Conservation (phyloP, 2,888 invertebrate genomes). For the Habrosyne pyritoides region DNA sequence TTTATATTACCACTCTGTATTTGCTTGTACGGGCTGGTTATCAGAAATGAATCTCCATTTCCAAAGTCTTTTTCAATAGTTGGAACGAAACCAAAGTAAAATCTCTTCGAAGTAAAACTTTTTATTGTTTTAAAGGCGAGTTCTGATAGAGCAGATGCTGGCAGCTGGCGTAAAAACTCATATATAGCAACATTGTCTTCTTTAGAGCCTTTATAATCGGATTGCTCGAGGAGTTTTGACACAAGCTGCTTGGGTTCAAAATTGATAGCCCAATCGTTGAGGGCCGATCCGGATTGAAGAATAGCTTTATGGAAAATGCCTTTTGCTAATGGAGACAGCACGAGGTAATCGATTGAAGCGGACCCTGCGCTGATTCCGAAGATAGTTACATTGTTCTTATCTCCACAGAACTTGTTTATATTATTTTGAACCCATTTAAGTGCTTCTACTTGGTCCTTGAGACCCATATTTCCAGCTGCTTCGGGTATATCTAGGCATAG, state of each 20-base stretch:
- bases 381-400: conserved; percentile 56
- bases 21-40: conserved; percentile 58
- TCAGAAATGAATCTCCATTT: conserved; percentile 46
- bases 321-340: conserved; percentile 48
- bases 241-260: conserved; percentile 40
- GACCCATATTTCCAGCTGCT: conserved; percentile 63
- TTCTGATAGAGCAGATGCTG: conserved; percentile 27
- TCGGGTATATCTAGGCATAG: conserved; percentile 57
- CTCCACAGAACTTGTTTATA: conserved; percentile 55
- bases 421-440: conserved; percentile 61
- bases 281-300: conserved; percentile 54
- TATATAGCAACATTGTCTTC: conserved; percentile 37
- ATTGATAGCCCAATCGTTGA: conserved; percentile 57
- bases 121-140: conserved; percentile 28
- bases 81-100: conserved; percentile 55
- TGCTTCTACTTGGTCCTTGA: conserved; percentile 65
- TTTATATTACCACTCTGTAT: conserved; percentile 58
- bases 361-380: conserved; percentile 60
- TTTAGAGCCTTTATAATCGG: conserved; percentile 42
- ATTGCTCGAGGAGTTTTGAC: conserved; percentile 34
- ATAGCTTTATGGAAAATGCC: conserved; percentile 62
- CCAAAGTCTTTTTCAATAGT: conserved; percentile 54
- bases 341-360: conserved; percentile 53
- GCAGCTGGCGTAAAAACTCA: conserved; percentile 33
- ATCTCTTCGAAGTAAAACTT: conserved; percentile 27